Evolutionary conservation across 2,888 invertebrate species (phyloP).

Genomic region (Andricus quercusramuli): DNA sequence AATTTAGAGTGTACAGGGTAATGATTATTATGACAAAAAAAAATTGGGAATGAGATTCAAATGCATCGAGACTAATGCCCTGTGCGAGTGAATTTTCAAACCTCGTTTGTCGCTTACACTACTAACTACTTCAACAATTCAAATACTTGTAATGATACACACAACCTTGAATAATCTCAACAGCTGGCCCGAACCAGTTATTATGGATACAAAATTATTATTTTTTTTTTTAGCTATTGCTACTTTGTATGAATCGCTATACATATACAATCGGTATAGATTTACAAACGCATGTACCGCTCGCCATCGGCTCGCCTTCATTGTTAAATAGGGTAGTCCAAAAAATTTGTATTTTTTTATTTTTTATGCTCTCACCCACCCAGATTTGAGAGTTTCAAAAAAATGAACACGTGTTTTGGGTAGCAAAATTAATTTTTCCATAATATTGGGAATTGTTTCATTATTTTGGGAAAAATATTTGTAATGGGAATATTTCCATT

Average conservation of each 20-base stretch:
- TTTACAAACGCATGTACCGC: no score
- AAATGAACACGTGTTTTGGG: no score
- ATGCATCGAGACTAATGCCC: conserved; percentile 43
- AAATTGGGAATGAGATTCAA: conserved; percentile 35
- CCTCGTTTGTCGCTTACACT: conserved; percentile 66
- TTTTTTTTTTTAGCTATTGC: conserved; percentile 55
- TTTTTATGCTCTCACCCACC: no score
- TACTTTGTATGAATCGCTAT: conserved; percentile 48
- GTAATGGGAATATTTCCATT: no score
- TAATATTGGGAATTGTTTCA: no score
- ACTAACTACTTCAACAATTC: conserved; percentile 77
- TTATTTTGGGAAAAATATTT: no score
- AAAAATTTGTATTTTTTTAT: no score
- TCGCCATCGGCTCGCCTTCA: background rate
- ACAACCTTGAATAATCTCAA: conserved; percentile 79
- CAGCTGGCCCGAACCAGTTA: conserved; percentile 74
- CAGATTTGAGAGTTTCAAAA: no score
- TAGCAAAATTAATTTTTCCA: no score
- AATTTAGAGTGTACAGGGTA: conserved; percentile 43
- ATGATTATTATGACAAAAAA: conserved; percentile 40
- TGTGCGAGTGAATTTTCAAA: conserved; percentile 34
- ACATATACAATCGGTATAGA: conserved; percentile 7
- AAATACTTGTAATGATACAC: conserved; percentile 78
- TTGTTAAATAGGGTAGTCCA: background rate
- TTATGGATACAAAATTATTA: conserved; percentile 72